A percentile compares a stretch with the other conserved stretches of the same genome.
phyloP scores from a whole-genome alignment of 2,797 vertebrate species.

The Hoplostethus mediterraneus region DNA sequence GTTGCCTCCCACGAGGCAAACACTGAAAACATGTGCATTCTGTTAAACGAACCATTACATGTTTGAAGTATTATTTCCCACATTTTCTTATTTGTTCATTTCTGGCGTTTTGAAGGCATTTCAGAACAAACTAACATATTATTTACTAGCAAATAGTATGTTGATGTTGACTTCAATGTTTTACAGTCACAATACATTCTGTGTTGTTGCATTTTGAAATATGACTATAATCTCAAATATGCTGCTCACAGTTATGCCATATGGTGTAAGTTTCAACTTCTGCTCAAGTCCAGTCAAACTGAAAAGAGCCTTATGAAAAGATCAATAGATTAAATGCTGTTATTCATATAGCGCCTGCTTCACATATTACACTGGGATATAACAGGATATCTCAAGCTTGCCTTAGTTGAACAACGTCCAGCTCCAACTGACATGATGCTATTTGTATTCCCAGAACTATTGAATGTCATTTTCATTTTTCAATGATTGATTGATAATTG shows the following conservation, averaged over 20 bases:
- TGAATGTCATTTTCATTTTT: background rate
- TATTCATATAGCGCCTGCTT: too few species aligned
- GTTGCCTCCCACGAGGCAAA: constrained; percentile 36
- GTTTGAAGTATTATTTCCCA: constrained; percentile 26
- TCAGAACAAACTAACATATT: constrained; percentile 27
- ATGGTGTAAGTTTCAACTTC: background rate
- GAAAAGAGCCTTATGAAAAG: too few species aligned
- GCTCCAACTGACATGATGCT: background rate
- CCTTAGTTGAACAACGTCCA: too few species aligned
- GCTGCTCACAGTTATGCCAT: too few species aligned
- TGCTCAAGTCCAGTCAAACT: background rate
- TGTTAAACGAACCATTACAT: constrained; percentile 50
- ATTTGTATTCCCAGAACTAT: background rate
- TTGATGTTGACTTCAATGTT: constrained; percentile 9
- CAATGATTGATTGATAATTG: background rate
- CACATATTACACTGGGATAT: background rate
- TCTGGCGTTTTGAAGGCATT: constrained; percentile 23
- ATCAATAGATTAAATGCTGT: too few species aligned
- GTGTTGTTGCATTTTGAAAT: constrained; percentile 31
- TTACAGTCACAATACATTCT: constrained; percentile 21
- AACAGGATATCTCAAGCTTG: background rate
- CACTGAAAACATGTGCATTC: constrained; percentile 25
- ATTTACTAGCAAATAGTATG: constrained; percentile 3
- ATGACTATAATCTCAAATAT: background rate
- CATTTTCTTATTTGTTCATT: constrained; percentile 43